Evolutionary conservation across 2,797 vertebrate genomes (phyloP), one percentile per base, ranked within the genome.

Genomic region (Parauchenoglanis punctatus): DNA sequence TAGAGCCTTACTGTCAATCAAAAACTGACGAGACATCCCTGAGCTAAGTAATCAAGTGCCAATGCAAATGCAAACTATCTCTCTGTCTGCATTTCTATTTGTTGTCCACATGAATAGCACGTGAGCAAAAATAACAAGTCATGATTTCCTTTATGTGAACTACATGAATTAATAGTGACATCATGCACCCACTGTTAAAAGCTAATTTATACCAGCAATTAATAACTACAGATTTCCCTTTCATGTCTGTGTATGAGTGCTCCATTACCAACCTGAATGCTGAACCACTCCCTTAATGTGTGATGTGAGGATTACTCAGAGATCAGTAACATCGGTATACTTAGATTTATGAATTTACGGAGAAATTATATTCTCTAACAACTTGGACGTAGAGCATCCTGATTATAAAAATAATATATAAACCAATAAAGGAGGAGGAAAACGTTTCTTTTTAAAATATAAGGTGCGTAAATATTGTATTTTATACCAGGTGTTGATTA

Each of bases 1-100:
- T 31, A 65, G 49, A 65, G 65, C 65, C 35, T 28, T 49, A 82
- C 89, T 59, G 65, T 89, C 81, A 87, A 44, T 89, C 78, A 85
- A 17, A 72, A 25, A 7, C 54, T 49, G n/a, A 61, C 17, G 18
- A 46, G 25, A 28, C 20, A 35, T 23, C 18, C 65, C 70, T 20
- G n/a, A 63, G 65, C n/a, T 61, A 67, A 46, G 20, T 18, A 56
- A n/a, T 70, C 52, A 77, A 31, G 15, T 15, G 49, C 52, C 82
- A 58, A 6, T 75, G 20, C n/a, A 52, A 73, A 86, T 73, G 17
- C 40, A 15, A 75, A 44, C 7, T 56, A 12, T 63, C 35, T 54
- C 18, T 83, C 35, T 65, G 1, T 75, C 15, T 54, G 44, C 6
- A 11, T 13, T 13, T 75, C 23, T 23, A 72, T 28, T 67, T 28